phyloP scores from a whole-genome alignment of 2,113 vertebrate genomes.

The Forbesichthys agassizii region DNA sequence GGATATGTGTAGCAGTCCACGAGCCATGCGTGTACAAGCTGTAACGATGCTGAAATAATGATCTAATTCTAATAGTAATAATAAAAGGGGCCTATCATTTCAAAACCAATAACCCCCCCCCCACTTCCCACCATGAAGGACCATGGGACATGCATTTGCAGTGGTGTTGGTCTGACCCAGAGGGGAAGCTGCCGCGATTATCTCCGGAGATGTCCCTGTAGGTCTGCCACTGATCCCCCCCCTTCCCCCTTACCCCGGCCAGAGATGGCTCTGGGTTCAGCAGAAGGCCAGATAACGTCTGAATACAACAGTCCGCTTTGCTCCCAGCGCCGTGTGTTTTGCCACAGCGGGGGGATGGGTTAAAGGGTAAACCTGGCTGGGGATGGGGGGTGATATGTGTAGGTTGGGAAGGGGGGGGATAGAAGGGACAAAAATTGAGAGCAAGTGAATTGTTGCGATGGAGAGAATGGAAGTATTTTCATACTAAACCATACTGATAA shows the following conservation, averaged over 20 bases:
- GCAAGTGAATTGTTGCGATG: neutral
- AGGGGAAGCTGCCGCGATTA: conserved; percentile 24
- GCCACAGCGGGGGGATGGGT: neutral
- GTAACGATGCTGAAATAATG: no score
- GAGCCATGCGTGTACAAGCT: neutral
- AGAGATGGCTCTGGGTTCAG: conserved; percentile 25
- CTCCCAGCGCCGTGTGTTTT: no score
- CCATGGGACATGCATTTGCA: conserved; percentile 8
- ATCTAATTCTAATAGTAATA: no score
- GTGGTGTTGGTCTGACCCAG: conserved; percentile 14
- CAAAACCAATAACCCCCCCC: no score
- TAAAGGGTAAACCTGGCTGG: neutral
- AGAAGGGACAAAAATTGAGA: neutral
- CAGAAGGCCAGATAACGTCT: conserved; percentile 36
- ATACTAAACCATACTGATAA: no score
- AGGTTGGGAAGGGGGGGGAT: conserved; percentile 5
- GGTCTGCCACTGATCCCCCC: conserved; percentile 28
- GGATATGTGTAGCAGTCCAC: no score
- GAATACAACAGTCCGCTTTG: conserved; percentile 22
- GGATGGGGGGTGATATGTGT: neutral
- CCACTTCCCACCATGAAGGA: no score
- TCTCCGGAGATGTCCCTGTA: conserved; percentile 44
- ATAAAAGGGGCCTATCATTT: no score
- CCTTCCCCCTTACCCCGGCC: conserved; percentile 36
- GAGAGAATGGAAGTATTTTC: no score